Evolutionary conservation across 2,113 vertebrate genomes (phyloP), one percentile per base, ranked within the genome.

Genomic region (Chitala chitala): DNA sequence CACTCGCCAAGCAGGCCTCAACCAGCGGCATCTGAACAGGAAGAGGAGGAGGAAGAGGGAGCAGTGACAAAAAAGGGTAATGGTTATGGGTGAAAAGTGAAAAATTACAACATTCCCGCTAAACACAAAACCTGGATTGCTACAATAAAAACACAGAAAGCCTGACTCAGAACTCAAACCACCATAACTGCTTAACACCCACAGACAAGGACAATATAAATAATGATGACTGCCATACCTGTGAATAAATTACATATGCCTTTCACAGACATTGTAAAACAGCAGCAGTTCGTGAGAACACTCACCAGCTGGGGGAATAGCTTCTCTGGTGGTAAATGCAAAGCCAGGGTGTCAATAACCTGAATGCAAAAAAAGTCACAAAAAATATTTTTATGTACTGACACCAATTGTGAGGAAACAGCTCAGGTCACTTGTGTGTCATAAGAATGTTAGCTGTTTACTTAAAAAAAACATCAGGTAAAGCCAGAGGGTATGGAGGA

Each of bases 331-430:
- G 94, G 92, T 80, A 96, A 89, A 46, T 94, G 92, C 7, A 96
- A 87, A 0, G 94, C 94, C 86, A 96, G 85, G 5, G 93, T 92
- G 75, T 96, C 93, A 54, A 96, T 90, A 8, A 96, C 92, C 94
- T 96, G 71, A 4, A 80, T 76, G 70, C 1, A 73, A 1, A 55
- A 24, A 72, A 65, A 74, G 3, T 66, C 12, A 76, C 7, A 61
- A 20, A 15, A 15, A 29, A 40, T 42, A 17, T 51, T 15, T 1
- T 7, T 7, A 66, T 8, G 20, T 5, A 8, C 20, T 4, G 5
- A 55, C 7, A n/a, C n/a, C n/a, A n/a, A n/a, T n/a, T n/a, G n/a
- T n/a, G 17, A 17, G 53, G 5, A 17, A 7, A 8, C 15, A 17
- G 17, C 8, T n/a, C n/a, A n/a, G 46, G 46, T 48, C 5, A 8